Percentiles rank a stretch among this genome's conserved stretches.
Conservation (phyloP, 1,140 invertebrate species). For the Mycetomoellerius zeteki region DNA sequence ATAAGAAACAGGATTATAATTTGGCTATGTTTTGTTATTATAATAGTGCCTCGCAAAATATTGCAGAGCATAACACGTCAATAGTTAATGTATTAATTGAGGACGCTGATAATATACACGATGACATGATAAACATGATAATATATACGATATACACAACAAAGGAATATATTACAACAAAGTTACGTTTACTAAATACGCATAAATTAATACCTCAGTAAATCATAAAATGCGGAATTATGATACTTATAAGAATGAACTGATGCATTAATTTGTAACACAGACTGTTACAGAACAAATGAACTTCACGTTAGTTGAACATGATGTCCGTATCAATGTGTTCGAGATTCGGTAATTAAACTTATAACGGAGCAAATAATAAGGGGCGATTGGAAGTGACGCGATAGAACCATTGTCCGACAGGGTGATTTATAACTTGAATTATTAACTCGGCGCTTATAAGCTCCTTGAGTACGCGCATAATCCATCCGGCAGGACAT, state of each 20-base stretch:
- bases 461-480: constrained; percentile 71
- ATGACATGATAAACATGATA: constrained; percentile 19
- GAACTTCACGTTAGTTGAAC: background rate
- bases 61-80: background rate
- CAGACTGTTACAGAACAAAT: background rate
- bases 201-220: background rate
- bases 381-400: constrained; percentile 27
- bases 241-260: background rate
- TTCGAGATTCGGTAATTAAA: constrained; percentile 34
- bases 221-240: constrained; percentile 7
- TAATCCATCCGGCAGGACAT: constrained; percentile 69
- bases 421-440: constrained; percentile 69
- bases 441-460: constrained; percentile 73
- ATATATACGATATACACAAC: background rate
- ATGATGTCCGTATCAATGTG: background rate
- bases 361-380: constrained; percentile 47
- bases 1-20: background rate
- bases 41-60: constrained; percentile 21
- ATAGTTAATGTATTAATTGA: constrained; percentile 35
- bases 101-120: constrained; percentile 9
- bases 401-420: constrained; percentile 15
- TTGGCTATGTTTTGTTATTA: background rate
- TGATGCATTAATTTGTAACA: background rate
- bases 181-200: constrained; percentile 23
- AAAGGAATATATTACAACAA: constrained; percentile 18